Evolutionary conservation across 2,888 invertebrate species (phyloP).

Genomic region (Tubiluchus corallicola): DNA sequence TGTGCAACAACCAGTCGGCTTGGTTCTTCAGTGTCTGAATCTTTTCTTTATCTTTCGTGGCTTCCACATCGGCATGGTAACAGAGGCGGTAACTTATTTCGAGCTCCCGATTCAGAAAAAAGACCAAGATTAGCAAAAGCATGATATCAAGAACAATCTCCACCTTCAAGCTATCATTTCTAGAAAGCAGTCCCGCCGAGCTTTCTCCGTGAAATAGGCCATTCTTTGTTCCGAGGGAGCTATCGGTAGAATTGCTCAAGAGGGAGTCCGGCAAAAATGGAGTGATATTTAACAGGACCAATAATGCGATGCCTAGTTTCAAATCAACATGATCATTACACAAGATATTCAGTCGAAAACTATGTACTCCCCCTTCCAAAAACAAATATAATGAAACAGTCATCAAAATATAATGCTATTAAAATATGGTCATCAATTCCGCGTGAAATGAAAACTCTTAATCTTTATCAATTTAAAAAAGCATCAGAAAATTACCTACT

Average conservation of each 20-base stretch:
- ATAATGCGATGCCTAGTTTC: too few species aligned
- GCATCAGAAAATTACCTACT: too few species aligned
- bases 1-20: conserved; percentile 86
- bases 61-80: conserved; percentile 78
- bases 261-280: not conserved
- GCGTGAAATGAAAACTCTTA: too few species aligned
- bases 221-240: conserved; percentile 12
- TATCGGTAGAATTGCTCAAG: conserved; percentile 6
- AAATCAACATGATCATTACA: too few species aligned
- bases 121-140: conserved; percentile 64
- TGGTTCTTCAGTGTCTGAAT: conserved; percentile 86
- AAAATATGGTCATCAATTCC: too few species aligned
- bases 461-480: too few species aligned
- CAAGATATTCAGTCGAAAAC: too few species aligned
- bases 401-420: too few species aligned
- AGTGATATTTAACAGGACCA: conserved; percentile 36
- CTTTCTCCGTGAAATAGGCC: conserved; percentile 19
- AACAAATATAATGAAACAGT: too few species aligned
- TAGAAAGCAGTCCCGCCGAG: conserved; percentile 18
- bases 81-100: conserved; percentile 82
- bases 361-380: too few species aligned
- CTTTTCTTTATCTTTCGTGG: conserved; percentile 64
- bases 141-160: conserved; percentile 67
- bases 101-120: conserved; percentile 83
- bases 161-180: not conserved